These are phyloP conservation scores for Sepioteuthis lessoniana DNA, from an alignment of 2,888 invertebrate species.

Conservation along the genomic window DNA sequence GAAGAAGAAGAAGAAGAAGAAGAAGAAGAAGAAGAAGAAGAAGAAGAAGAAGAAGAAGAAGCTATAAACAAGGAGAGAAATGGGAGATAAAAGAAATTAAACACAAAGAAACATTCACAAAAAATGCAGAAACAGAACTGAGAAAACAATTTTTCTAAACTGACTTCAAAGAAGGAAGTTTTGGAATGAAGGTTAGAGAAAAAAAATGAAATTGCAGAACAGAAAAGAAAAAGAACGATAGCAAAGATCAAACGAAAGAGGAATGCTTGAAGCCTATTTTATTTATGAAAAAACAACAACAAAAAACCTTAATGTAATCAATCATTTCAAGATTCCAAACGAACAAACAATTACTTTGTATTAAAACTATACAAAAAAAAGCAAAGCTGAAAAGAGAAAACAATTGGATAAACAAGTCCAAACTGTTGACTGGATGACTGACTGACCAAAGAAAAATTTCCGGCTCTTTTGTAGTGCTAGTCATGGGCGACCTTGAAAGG, in stretches of 20 bases:
- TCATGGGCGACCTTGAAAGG: neutral
- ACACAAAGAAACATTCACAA: too few species aligned
- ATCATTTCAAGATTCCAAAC: neutral
- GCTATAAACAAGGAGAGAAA: neutral
- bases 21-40: neutral
- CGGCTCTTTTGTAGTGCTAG: neutral
- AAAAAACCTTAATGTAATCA: neutral
- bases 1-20: too few species aligned
- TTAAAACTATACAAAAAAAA: neutral
- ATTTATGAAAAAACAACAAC: neutral
- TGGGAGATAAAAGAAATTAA: too few species aligned
- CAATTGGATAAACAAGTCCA: neutral
- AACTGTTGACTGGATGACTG: neutral
- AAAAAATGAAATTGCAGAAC: neutral
- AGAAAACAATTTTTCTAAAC: neutral
- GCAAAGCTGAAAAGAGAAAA: too few species aligned
- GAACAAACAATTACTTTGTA: slow-evolving; percentile 14
- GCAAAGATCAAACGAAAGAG: neutral
- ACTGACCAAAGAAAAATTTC: neutral
- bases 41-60: neutral
- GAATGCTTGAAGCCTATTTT: neutral
- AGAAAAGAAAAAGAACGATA: neutral
- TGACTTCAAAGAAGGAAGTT: neutral
- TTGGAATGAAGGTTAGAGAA: neutral
- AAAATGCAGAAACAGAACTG: too few species aligned